Conservation (phyloP, 1,140 invertebrate genomes). For the Leptinotarsa defecta region DNA sequence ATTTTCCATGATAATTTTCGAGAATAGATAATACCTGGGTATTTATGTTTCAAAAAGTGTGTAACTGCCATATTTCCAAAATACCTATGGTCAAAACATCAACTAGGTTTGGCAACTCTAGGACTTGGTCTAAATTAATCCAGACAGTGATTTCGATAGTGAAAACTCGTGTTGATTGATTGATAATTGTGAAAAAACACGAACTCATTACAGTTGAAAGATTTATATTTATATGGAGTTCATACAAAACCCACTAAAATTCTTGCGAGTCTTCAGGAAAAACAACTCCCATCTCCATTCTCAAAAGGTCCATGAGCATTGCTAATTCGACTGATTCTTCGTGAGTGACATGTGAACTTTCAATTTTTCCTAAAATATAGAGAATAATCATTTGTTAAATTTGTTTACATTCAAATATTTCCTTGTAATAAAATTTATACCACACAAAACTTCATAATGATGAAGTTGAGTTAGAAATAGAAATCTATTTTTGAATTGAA, state of each 20-base stretch:
- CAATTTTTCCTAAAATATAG: conserved; percentile 60
- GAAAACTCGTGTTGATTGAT: background rate
- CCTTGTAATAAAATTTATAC: no score
- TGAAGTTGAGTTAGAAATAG: no score
- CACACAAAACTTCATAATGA: no score
- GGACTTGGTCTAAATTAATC: background rate
- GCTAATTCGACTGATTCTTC: conserved; percentile 67
- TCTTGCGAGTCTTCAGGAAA: conserved; percentile 60
- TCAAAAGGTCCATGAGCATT: conserved; percentile 68
- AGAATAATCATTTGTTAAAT: background rate
- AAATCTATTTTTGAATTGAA: no score
- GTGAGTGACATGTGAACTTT: conserved; percentile 66
- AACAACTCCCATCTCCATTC: conserved; percentile 69
- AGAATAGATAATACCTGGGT: no score
- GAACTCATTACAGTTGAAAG: background rate
- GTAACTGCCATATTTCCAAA: no score
- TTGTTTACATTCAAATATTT: no score
- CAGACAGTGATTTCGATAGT: background rate
- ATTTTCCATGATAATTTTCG: no score
- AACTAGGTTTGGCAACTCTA: background rate
- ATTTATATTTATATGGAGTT: background rate
- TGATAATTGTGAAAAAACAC: background rate
- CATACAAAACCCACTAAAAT: conserved; percentile 18
- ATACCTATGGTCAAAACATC: background rate
- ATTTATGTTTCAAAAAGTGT: no score